phyloP scores from a whole-genome alignment of 2,113 vertebrate genomes.

The Calyptomena viridis region DNA sequence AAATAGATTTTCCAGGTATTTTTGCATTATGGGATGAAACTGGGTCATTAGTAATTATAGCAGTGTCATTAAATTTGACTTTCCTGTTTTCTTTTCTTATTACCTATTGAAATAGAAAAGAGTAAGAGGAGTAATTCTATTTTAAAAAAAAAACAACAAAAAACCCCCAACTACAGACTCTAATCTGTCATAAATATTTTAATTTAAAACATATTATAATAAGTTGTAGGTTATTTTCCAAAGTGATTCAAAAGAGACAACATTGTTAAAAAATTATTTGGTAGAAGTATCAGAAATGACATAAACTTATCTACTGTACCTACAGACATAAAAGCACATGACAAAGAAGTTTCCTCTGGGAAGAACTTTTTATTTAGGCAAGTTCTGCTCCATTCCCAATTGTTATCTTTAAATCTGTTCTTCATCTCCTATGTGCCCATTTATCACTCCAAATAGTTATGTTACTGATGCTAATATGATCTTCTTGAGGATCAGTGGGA shows the following conservation, averaged over 20 bases:
- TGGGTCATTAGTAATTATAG: not conserved
- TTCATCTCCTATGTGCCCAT: not conserved
- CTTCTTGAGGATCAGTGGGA: not conserved
- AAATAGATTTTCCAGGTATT: not conserved
- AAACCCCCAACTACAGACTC: not conserved
- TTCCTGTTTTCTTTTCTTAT: not conserved
- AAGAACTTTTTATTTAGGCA: not conserved
- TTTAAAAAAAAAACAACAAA: not conserved
- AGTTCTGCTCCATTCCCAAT: not conserved
- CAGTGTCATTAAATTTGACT: not conserved
- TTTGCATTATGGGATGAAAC: not conserved
- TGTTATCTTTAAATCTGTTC: not conserved
- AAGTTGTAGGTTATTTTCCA: not conserved
- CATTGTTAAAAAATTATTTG: not conserved
- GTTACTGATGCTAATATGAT: not conserved
- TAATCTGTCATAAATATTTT: not conserved
- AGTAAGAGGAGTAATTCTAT: not conserved
- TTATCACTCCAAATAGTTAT: not conserved
- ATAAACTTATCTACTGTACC: not conserved
- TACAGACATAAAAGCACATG: not conserved
- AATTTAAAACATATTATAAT: not conserved
- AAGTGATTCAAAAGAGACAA: not conserved
- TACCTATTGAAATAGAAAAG: not conserved
- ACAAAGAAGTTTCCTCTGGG: not conserved
- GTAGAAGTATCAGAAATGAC: not conserved